These are phyloP conservation scores for Caranx ignobilis DNA, from an alignment of 2,113 vertebrate species.

Conservation along the genomic window DNA sequence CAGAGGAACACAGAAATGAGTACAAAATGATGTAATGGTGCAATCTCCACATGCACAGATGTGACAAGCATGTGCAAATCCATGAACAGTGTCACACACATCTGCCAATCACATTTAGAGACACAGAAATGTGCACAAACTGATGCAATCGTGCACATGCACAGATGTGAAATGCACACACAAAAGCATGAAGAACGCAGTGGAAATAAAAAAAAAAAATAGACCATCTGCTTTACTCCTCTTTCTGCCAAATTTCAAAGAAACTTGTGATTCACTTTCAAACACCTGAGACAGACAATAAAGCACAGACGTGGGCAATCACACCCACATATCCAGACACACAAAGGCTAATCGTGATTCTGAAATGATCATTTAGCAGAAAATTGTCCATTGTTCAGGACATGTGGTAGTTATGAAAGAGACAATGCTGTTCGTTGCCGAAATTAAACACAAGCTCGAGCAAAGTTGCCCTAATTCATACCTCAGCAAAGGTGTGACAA, in stretches of 20 bases:
- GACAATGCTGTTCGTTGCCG: background rate
- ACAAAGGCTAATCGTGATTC: constrained; percentile 27
- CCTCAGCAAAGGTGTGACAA: constrained; percentile 11
- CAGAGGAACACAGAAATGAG: background rate
- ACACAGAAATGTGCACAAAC: background rate
- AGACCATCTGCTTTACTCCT: constrained; percentile 50
- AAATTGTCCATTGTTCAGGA: constrained; percentile 16
- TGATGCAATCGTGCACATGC: background rate
- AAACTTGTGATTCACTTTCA: constrained; percentile 29
- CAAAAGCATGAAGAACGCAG: constrained; percentile 20
- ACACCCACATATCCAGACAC: constrained; percentile 10
- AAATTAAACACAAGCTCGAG: background rate
- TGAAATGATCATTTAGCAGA: constrained; percentile 20
- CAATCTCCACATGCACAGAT: constrained; percentile 27
- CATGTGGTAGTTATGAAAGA: background rate
- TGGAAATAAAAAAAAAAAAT: background rate
- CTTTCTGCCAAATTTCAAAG: constrained; percentile 35
- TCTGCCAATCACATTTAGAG: constrained; percentile 17
- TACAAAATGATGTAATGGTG: background rate
- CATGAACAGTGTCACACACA: background rate
- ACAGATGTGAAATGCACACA: constrained; percentile 36
- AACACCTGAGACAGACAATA: constrained; percentile 35
- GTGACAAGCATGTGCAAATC: constrained; percentile 25
- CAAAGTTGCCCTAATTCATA: background rate
- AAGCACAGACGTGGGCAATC: constrained; percentile 9